These are phyloP conservation scores for Esox lucius DNA, from an alignment of 2,797 vertebrate species.

Conservation along the genomic window DNA sequence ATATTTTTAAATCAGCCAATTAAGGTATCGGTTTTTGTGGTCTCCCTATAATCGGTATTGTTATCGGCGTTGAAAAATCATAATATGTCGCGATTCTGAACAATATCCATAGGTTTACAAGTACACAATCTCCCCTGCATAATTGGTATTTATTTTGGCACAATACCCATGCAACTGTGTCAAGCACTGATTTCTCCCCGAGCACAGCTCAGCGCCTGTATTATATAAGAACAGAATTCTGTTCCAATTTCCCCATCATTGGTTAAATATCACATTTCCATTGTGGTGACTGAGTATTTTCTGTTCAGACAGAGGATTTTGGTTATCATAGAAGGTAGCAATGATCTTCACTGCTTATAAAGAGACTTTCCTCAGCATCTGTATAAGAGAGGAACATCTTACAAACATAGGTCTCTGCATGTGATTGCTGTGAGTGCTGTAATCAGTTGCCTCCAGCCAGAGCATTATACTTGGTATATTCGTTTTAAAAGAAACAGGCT, in stretches of 20 bases:
- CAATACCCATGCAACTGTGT: background rate
- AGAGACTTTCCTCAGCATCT: background rate
- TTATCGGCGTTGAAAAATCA: no score
- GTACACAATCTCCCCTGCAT: background rate
- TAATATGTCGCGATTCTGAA: background rate
- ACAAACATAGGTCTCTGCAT: background rate
- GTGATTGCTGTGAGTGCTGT: background rate
- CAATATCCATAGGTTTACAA: background rate
- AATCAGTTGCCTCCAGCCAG: background rate
- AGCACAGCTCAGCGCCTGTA: background rate
- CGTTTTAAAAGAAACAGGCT: no score
- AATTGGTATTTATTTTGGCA: background rate
- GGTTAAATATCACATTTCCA: background rate
- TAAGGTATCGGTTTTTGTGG: no score
- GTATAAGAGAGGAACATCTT: background rate
- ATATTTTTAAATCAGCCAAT: no score
- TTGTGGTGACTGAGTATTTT: background rate
- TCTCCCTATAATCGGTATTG: no score
- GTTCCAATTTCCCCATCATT: background rate
- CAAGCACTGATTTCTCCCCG: background rate
- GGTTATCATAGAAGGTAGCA: background rate
- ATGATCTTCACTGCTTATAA: background rate
- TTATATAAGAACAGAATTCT: background rate
- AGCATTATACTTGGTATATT: background rate
- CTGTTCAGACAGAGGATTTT: background rate